Evolutionary conservation across 1,140 invertebrate genomes (phyloP).

Genomic region (Drosophila saltans): DNA sequence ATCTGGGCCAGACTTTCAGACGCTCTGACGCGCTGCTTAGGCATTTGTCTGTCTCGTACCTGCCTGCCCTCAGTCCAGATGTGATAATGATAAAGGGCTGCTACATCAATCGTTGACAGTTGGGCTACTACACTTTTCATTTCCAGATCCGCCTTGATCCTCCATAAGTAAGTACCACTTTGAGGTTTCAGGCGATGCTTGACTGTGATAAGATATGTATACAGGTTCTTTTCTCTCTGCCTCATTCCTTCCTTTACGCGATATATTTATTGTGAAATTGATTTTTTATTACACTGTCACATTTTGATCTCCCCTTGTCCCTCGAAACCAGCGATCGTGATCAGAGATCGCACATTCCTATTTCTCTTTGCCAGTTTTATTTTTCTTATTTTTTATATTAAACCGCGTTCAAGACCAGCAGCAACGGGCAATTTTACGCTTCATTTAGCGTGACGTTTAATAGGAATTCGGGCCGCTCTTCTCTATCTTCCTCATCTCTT

Average conservation of each 20-base stretch:
- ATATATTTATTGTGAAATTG: conserved; percentile 82
- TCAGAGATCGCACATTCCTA: conserved; percentile 64
- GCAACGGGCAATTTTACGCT: conserved; percentile 79
- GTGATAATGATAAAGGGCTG: conserved; percentile 82
- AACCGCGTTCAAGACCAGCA: conserved; percentile 73
- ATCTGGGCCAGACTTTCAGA: conserved; percentile 69
- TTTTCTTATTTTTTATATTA: conserved; percentile 15
- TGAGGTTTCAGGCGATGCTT: conserved; percentile 65
- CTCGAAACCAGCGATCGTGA: conserved; percentile 15
- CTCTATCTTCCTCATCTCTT: conserved; percentile 33
- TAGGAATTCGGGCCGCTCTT: conserved; percentile 68
- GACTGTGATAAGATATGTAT: conserved; percentile 70
- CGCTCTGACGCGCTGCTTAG: conserved; percentile 76
- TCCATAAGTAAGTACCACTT: conserved; percentile 72
- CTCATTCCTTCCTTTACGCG: conserved; percentile 15
- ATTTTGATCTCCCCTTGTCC: conserved; percentile 41
- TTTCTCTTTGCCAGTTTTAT: neutral
- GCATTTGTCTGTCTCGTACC: conserved; percentile 72
- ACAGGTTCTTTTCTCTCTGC: conserved; percentile 49
- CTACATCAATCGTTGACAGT: conserved; percentile 83
- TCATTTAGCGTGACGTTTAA: conserved; percentile 82
- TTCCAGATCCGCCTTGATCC: conserved; percentile 35
- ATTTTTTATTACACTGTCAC: conserved; percentile 82
- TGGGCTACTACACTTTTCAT: conserved; percentile 81
- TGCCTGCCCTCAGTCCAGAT: conserved; percentile 68